Percentiles rank a stretch among this genome's conserved stretches.
Evolutionary conservation across 2,113 vertebrate genomes (phyloP).

Genomic region (Pseudorasbora parva): DNA sequence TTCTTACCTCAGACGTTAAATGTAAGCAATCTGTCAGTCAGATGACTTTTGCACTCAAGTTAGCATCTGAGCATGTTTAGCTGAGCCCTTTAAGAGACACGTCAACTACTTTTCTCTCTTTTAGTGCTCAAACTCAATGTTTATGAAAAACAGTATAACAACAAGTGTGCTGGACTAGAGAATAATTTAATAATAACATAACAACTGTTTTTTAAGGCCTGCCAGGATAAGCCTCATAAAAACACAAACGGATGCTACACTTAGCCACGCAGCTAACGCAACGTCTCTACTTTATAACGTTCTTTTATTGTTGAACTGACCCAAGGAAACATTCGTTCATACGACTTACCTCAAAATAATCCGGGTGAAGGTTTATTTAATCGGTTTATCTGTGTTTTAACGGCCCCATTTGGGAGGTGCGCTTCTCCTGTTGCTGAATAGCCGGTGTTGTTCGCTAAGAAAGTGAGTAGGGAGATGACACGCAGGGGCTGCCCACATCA

Average conservation of each 20-base stretch:
- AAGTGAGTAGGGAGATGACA: constrained; percentile 27
- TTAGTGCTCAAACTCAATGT: neutral
- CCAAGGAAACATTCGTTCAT: neutral
- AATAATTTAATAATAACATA: no score
- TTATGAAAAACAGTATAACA: neutral
- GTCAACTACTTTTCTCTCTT: constrained; percentile 25
- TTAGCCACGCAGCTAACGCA: constrained; percentile 35
- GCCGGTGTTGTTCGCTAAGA: constrained; percentile 41
- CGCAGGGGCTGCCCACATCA: constrained; percentile 31
- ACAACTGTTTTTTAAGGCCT: neutral
- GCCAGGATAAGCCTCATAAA: constrained; percentile 6
- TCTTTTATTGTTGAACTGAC: neutral
- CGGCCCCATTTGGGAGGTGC: constrained; percentile 55
- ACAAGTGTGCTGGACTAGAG: neutral
- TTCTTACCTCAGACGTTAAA: neutral
- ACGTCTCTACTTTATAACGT: constrained; percentile 13
- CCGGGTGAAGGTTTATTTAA: constrained; percentile 16
- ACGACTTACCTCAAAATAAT: constrained; percentile 53
- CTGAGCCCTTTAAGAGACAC: constrained; percentile 19
- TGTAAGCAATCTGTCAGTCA: neutral
- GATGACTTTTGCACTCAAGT: constrained; percentile 21
- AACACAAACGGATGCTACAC: constrained; percentile 39
- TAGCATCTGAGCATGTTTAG: constrained; percentile 34
- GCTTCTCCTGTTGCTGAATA: constrained; percentile 51
- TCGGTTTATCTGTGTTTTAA: constrained; percentile 53